phyloP scores from a whole-genome alignment of 2,888 invertebrate species.

The Troglohyphantes excavatus region DNA sequence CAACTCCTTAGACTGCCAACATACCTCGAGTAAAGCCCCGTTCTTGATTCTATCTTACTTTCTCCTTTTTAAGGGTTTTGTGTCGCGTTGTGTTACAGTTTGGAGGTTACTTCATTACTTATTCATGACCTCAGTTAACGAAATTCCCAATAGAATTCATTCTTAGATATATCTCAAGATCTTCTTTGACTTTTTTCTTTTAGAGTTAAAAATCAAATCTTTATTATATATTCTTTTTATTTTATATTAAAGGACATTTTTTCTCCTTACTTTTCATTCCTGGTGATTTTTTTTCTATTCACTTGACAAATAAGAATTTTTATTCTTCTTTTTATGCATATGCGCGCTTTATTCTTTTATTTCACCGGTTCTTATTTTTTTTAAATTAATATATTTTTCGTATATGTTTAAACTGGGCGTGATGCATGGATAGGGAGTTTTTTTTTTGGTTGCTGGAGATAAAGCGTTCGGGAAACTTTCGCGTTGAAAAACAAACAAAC shows the following conservation, averaged over 20 bases:
- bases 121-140: slow-evolving; percentile 60
- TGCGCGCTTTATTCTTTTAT: background rate
- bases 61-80: background rate
- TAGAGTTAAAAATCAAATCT: slow-evolving; percentile 1
- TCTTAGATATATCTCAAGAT: background rate
- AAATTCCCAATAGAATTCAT: slow-evolving; percentile 3
- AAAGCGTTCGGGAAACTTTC: background rate
- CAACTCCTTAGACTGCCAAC: slow-evolving; percentile 10
- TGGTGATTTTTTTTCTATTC: slow-evolving; percentile 29
- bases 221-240: background rate
- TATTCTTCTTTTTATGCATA: background rate
- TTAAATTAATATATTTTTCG: background rate
- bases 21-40: background rate
- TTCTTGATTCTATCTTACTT: slow-evolving; percentile 6
- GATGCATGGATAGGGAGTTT: background rate
- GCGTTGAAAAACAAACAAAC: background rate
- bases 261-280: background rate
- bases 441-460: background rate
- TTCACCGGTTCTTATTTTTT: background rate
- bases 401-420: background rate
- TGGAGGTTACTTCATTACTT: slow-evolving; percentile 40
- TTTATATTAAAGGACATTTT: background rate
- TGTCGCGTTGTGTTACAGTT: slow-evolving; percentile 50
- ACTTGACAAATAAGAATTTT: slow-evolving; percentile 44
- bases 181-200: slow-evolving; percentile 2